phyloP scores from a whole-genome alignment of 2,888 invertebrate genomes.

The Resseliella maxima region DNA sequence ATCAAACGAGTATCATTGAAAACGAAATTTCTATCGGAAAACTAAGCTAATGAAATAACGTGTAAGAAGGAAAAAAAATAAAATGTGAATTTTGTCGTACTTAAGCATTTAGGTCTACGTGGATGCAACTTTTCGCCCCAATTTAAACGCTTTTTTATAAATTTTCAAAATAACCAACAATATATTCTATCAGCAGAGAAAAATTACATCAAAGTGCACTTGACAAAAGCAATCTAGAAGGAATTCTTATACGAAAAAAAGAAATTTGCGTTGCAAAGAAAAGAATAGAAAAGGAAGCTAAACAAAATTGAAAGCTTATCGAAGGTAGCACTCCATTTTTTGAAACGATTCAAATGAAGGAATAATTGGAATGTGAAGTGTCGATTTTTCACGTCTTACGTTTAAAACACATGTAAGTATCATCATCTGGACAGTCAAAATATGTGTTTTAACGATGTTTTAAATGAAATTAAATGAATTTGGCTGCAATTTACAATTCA shows the following conservation, averaged over 20 bases:
- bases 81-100: background rate
- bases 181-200: slow-evolving; percentile 38
- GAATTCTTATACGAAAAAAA: background rate
- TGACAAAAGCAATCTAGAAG: background rate
- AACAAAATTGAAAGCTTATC: background rate
- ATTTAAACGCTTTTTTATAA: background rate
- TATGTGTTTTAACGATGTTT: slow-evolving; percentile 9
- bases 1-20: background rate
- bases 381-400: background rate
- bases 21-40: background rate
- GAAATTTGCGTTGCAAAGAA: background rate
- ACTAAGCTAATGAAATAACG: background rate
- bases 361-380: background rate
- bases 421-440: background rate
- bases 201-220: slow-evolving; percentile 22
- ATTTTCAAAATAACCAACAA: background rate
- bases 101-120: slow-evolving; percentile 4
- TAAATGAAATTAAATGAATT: background rate
- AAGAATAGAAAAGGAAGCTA: background rate
- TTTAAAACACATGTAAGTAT: slow-evolving; percentile 8
- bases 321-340: background rate
- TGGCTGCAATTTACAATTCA: background rate
- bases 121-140: slow-evolving; percentile 18
- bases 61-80: background rate
- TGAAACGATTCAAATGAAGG: background rate